These are phyloP conservation scores for Tinea semifulvella DNA, from an alignment of 2,888 invertebrate species.

Conservation along the genomic window DNA sequence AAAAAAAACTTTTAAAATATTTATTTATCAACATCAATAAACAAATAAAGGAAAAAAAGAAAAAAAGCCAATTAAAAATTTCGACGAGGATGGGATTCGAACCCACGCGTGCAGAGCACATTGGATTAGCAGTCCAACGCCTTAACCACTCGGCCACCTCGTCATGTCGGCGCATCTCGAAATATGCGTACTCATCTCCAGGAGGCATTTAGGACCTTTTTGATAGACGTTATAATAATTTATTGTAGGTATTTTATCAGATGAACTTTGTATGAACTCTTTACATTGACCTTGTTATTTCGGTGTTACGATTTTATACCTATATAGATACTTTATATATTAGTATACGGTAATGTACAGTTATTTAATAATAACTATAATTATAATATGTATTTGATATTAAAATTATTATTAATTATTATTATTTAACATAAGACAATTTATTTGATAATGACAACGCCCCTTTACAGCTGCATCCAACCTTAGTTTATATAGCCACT, in stretches of 20 bases:
- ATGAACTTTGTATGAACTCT: slow-evolving; percentile 3
- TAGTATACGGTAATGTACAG: background rate
- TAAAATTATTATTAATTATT: no score
- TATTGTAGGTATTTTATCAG: no score
- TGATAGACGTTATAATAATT: background rate
- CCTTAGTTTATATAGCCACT: no score
- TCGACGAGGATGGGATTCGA: slow-evolving; percentile 30
- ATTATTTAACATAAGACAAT: no score
- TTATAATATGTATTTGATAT: no score
- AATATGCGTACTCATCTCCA: background rate
- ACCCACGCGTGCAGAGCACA: slow-evolving; percentile 34
- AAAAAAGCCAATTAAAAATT: slow-evolving; percentile 16
- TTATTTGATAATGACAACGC: no score
- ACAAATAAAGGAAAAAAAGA: background rate
- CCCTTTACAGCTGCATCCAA: no score
- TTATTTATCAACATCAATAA: background rate
- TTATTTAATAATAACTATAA: background rate
- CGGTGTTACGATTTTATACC: no score
- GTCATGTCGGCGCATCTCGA: slow-evolving; percentile 27
- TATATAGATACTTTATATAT: background rate
- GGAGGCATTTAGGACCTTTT: background rate
- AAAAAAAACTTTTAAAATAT: background rate
- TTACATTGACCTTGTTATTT: background rate
- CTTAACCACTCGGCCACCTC: slow-evolving; percentile 69
- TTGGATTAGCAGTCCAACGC: slow-evolving; percentile 63